Evolutionary conservation across 2,113 vertebrate species (phyloP).

Genomic region (Pteronura brasiliensis): DNA sequence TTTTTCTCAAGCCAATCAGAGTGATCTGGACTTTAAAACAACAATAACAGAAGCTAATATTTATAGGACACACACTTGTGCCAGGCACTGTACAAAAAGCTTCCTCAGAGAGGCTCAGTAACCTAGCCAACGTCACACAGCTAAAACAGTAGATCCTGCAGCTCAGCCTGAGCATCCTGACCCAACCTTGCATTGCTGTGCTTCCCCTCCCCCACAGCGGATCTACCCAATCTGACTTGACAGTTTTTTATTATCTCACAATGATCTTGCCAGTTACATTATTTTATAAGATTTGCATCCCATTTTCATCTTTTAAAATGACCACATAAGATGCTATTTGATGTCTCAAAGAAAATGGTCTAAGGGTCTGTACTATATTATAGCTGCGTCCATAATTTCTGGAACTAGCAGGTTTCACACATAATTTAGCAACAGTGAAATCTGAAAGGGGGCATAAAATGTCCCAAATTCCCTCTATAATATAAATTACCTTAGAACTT

Average conservation of each 20-base stretch:
- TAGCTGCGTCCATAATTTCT: conserved; percentile 42
- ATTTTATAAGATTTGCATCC: conserved; percentile 37
- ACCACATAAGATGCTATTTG: conserved; percentile 25
- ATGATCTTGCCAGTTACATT: conserved; percentile 14
- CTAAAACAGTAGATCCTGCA: background rate
- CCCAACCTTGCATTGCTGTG: background rate
- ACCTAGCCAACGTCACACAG: background rate
- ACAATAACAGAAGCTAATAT: background rate
- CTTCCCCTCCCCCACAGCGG: background rate
- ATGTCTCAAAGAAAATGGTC: conserved; percentile 20
- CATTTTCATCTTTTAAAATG: conserved; percentile 43
- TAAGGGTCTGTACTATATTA: conserved; percentile 18
- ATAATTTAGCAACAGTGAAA: conserved; percentile 57
- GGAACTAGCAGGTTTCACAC: conserved; percentile 54
- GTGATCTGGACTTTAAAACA: background rate
- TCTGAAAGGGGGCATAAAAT: conserved; percentile 46
- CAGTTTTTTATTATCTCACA: conserved; percentile 22
- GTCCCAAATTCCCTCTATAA: conserved; percentile 39
- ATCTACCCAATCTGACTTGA: background rate
- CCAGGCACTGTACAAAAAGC: background rate
- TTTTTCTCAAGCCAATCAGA: background rate
- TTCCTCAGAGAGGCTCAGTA: background rate
- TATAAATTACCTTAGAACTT: conserved; percentile 40
- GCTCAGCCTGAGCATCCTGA: background rate
- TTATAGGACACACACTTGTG: background rate